A percentile compares a stretch with the other conserved stretches of the same genome.
Evolutionary conservation across 1,140 invertebrate species (phyloP).

Genomic region (Babylonia areolata): DNA sequence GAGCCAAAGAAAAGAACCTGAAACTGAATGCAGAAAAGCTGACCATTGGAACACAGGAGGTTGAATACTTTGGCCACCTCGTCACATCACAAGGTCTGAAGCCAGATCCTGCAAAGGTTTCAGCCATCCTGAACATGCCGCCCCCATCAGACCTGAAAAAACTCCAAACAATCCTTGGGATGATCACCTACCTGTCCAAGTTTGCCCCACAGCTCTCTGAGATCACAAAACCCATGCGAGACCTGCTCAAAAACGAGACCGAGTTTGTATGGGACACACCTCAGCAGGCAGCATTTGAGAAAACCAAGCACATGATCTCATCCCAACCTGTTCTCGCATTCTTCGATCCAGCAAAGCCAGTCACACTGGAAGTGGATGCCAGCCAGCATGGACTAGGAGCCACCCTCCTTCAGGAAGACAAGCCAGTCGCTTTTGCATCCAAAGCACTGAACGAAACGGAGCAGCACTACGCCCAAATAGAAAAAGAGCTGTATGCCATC

Average conservation of each 20-base stretch:
- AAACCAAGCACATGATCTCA: slow-evolving; percentile 52
- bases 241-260: slow-evolving; percentile 54
- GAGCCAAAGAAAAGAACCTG: slow-evolving; percentile 49
- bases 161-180: slow-evolving; percentile 60
- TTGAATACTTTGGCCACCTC: slow-evolving; percentile 51
- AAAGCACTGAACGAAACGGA: slow-evolving; percentile 73
- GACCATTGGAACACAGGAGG: slow-evolving; percentile 61
- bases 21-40: slow-evolving; percentile 69
- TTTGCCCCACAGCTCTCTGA: slow-evolving; percentile 65
- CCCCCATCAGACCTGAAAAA: slow-evolving; percentile 37
- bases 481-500: slow-evolving; percentile 78
- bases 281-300: slow-evolving; percentile 48
- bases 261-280: slow-evolving; percentile 46
- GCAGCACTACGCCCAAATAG: slow-evolving; percentile 76
- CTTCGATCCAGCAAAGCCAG: slow-evolving; percentile 47
- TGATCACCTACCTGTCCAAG: slow-evolving; percentile 71
- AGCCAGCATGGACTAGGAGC: slow-evolving; percentile 70
- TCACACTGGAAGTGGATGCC: slow-evolving; percentile 41
- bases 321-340: slow-evolving; percentile 48
- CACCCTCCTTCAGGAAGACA: slow-evolving; percentile 60
- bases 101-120: slow-evolving; percentile 69
- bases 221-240: slow-evolving; percentile 38
- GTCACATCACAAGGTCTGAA: slow-evolving; percentile 68
- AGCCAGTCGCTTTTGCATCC: slow-evolving; percentile 71
- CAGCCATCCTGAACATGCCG: slow-evolving; percentile 57